A percentile compares a stretch with the other conserved stretches of the same genome.
Evolutionary conservation across 2,113 vertebrate genomes (phyloP).

Genomic region (Diadophis punctatus): DNA sequence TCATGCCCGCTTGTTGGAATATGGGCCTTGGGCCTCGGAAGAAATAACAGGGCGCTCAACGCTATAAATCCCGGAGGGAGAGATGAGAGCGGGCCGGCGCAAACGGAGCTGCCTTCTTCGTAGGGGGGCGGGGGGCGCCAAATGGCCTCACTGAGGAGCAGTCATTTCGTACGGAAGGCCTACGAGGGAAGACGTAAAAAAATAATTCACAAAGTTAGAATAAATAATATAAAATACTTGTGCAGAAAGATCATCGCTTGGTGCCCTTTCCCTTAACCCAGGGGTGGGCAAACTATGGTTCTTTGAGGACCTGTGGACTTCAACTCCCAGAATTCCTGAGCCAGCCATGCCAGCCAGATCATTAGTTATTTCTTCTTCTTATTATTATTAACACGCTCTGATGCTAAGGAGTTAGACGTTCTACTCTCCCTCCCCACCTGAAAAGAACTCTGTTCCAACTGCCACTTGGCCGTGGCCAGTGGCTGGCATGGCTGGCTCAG

Average conservation of each 20-base stretch:
- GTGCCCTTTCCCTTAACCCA: background rate
- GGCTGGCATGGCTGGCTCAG: too few relatives aligned
- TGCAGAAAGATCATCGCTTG: background rate
- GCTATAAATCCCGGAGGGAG: background rate
- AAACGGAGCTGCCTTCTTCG: background rate
- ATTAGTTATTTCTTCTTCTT: too few relatives aligned
- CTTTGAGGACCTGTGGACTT: too few relatives aligned
- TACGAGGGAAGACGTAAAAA: background rate
- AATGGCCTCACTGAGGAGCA: background rate
- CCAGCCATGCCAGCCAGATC: too few relatives aligned
- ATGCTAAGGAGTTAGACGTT: too few relatives aligned
- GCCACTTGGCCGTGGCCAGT: too few relatives aligned
- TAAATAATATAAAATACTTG: background rate
- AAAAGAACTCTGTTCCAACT: too few relatives aligned
- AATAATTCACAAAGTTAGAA: background rate
- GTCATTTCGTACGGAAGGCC: background rate
- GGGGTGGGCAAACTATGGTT: too few relatives aligned
- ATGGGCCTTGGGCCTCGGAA: background rate
- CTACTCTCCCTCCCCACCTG: too few relatives aligned
- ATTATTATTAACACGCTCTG: too few relatives aligned
- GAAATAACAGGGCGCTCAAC: background rate
- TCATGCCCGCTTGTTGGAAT: slow-evolving; percentile 49
- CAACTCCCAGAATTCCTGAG: too few relatives aligned
- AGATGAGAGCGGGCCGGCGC: background rate
- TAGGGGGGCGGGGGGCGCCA: background rate